These are phyloP conservation scores for Anhinga anhinga DNA, from an alignment of 2,113 vertebrate genomes.

Conservation along the genomic window DNA sequence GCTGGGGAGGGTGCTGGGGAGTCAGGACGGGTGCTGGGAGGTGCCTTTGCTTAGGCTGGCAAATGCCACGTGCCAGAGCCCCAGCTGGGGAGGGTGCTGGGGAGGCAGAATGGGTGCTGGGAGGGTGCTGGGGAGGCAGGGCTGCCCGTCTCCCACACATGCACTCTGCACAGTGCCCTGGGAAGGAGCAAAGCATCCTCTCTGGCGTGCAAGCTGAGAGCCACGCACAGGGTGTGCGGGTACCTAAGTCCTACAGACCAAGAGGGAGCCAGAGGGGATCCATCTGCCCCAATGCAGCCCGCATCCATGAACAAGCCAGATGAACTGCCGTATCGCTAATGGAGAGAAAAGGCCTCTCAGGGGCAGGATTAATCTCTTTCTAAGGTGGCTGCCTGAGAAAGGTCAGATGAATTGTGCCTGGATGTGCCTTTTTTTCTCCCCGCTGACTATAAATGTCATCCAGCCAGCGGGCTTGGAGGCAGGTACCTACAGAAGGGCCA, in stretches of 20 bases:
- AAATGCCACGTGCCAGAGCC: not conserved
- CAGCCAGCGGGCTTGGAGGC: not conserved
- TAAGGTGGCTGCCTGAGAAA: conserved; percentile 32
- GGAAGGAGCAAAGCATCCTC: not conserved
- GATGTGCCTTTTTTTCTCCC: not conserved
- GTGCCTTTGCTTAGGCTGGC: not conserved
- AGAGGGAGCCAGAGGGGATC: not conserved
- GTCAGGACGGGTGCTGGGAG: not conserved
- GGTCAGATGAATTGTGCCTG: conserved; percentile 24
- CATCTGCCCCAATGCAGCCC: not conserved
- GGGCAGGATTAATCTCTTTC: conserved; percentile 5
- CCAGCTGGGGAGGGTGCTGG: not conserved
- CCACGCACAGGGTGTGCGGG: accelerated
- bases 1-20: not conserved
- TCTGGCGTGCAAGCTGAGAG: accelerated
- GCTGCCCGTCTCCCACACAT: not conserved
- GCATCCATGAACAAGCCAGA: not conserved
- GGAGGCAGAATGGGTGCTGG: not conserved
- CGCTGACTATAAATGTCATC: not conserved
- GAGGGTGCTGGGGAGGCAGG: not conserved
- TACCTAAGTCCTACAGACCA: not conserved
- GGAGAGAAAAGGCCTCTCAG: conserved; percentile 1
- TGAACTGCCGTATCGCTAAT: not conserved
- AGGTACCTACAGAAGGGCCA: not conserved
- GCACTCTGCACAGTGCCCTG: not conserved